Conservation (phyloP, 1,140 invertebrate genomes). For the Pseudomyrmex sp. region DNA sequence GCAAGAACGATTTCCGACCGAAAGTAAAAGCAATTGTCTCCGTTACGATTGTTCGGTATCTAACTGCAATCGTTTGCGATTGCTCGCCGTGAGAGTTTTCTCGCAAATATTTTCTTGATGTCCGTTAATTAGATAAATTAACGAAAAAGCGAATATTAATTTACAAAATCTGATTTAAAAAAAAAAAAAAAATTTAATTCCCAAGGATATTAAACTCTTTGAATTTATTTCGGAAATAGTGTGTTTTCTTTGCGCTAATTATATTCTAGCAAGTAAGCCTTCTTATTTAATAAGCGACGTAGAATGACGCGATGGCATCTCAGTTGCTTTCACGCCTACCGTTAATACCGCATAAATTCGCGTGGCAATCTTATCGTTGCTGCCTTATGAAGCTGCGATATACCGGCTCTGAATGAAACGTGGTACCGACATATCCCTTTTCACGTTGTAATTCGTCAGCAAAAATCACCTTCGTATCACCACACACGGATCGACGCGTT, state of each 20-base stretch:
- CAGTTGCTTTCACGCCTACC: conserved; percentile 49
- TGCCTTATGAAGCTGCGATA: conserved; percentile 37
- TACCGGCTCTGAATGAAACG: conserved; percentile 41
- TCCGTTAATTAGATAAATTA: neutral
- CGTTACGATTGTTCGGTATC: conserved; percentile 37
- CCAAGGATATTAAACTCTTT: neutral
- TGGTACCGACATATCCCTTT: conserved; percentile 52
- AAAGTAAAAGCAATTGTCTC: conserved; percentile 57
- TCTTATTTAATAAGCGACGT: conserved; percentile 46
- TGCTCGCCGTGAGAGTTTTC: conserved; percentile 7
- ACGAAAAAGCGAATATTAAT: neutral
- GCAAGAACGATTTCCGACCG: conserved; percentile 49
- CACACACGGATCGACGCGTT: conserved; percentile 8
- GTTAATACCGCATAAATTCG: conserved; percentile 58
- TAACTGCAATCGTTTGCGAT: neutral
- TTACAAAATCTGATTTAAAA: too few relatives aligned
- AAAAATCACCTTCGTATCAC: conserved; percentile 45
- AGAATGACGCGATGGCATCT: conserved; percentile 23
- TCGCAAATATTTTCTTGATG: neutral
- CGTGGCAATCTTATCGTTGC: conserved; percentile 52
- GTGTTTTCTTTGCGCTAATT: neutral
- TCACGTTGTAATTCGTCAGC: conserved; percentile 22
- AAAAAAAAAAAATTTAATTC: neutral
- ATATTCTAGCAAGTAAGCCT: neutral
- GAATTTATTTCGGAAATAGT: conserved; percentile 1